Evolutionary conservation across 2,113 vertebrate species (phyloP).

Genomic region (Microtus ochrogaster): DNA sequence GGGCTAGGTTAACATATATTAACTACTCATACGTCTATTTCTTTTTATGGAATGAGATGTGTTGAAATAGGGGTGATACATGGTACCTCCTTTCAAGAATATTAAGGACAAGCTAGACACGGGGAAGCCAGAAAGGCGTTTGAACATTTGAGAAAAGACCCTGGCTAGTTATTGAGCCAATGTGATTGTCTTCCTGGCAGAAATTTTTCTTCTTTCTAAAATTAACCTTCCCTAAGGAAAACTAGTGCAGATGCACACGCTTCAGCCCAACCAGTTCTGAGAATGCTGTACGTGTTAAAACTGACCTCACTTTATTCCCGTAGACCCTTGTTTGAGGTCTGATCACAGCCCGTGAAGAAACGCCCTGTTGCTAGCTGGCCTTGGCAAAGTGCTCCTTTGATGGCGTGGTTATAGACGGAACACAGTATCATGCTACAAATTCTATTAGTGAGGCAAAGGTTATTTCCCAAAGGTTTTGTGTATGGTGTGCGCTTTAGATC

Average conservation of each 20-base stretch:
- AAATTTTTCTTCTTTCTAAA: slow-evolving; percentile 75
- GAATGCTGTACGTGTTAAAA: slow-evolving; percentile 62
- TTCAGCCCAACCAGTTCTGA: slow-evolving; percentile 69
- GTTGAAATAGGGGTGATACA: slow-evolving; percentile 16
- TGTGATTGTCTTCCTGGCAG: slow-evolving; percentile 74
- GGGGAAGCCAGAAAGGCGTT: slow-evolving; percentile 20
- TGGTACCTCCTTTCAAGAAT: slow-evolving; percentile 34
- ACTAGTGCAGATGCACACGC: slow-evolving; percentile 67
- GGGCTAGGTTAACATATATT: background rate
- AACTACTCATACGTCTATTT: background rate
- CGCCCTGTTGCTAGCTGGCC: slow-evolving; percentile 68
- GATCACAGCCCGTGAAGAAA: slow-evolving; percentile 60
- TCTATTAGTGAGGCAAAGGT: slow-evolving; percentile 9
- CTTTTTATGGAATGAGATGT: background rate
- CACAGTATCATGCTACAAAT: slow-evolving; percentile 54
- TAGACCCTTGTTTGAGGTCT: slow-evolving; percentile 45
- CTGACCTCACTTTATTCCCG: slow-evolving; percentile 80
- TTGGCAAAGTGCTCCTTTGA: slow-evolving; percentile 73
- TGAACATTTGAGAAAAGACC: slow-evolving; percentile 64
- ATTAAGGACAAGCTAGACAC: slow-evolving; percentile 41
- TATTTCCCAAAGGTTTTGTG: slow-evolving; percentile 71
- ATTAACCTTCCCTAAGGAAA: slow-evolving; percentile 81
- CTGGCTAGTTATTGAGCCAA: slow-evolving; percentile 67
- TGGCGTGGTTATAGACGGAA: slow-evolving; percentile 65
- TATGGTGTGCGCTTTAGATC: slow-evolving; percentile 39